Base-by-base conservation (phyloP, 2,888 invertebrate species). In the Myopa tessellatipennis region DNA sequence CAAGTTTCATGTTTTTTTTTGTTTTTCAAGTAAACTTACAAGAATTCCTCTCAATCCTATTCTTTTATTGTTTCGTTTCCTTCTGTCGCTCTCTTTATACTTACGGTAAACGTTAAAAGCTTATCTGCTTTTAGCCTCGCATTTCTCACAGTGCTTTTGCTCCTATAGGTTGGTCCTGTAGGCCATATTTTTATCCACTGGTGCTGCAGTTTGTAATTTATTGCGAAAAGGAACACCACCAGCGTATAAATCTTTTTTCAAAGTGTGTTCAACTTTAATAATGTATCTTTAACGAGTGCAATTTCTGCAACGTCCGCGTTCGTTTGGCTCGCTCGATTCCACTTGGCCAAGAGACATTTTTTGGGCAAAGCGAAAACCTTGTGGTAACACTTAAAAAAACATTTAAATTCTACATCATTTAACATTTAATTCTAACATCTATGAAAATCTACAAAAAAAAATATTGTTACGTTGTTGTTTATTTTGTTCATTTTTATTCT, bases 251-350 rank as follows among this genome's bases (percentile, higher is more conserved):
- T 81, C 77, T 79, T 75, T 45, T 77, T 72, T 78, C 14, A 81
- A 78, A 79, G 79, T 81, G 74, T 81, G 80, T 81, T 81, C 79
- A 82, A 81, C 78, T 77, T 81, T 80, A 80, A 77, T 79, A 82
- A 82, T 81, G 81, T 79, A 79, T 78, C 80, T 81, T 81, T 82
- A 82, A 82, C 80, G 81, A 80, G 79, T 77, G 79, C 79, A 80
- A 79, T 80, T 67, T 67, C 52, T 73, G 74, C 67, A 36, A 40
- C 40, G 72, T 72, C 61, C 60, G 40, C 40, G n/a, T 36, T 69
- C 36, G 3, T 6, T 45, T 8, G 61, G 26, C 26, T 26, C 26
- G 26, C 1, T 26, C 2, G 26, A 26, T 26, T 26, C 26, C 26
- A 26, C 12, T 36, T 63, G 34, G 34, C 63, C 63, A 16, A 36